Base-by-base conservation (phyloP, 2,113 vertebrate species). In the Girardinichthys multiradiatus region DNA sequence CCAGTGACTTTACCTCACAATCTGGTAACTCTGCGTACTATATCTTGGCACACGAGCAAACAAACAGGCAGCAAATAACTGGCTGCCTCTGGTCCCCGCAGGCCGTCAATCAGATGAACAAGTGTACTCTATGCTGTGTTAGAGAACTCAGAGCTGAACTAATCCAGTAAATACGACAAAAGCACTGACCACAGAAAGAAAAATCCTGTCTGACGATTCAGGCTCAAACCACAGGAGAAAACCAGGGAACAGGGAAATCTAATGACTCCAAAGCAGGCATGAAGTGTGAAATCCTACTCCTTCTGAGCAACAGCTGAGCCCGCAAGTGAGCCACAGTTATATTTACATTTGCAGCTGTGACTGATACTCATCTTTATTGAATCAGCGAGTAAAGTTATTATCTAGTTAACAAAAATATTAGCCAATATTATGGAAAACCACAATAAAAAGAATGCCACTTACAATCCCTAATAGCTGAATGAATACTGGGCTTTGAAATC, bases 131-230 rank as follows among this genome's bases (percentile, higher is more conserved):
- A 65, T 1, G 73, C 76, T 69, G 85, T 74, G 89, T 79, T 85
- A 76, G 81, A 73, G 83, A 84, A 88, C 87, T 87, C 86, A 69
- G 81, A 82, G 92, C 89, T 86, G 90, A 93, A 92, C 89, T 92
- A 91, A 93, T 91, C 91, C 91, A 87, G 86, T 88, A 84, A 91
- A 90, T 83, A 82, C 83, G 74, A 91, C 83, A 78, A 88, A 84
- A 83, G 89, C 82, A 79, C 72, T 24, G 42, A 89, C 86, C 86
- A 81, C 84, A 80, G 81, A 14, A 42, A 19, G 48, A 60, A 83
- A 81, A 90, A 88, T 84, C 73, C 87, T 54, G 82, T 86, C 10
- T 81, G 80, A 72, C 90, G 70, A 90, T 89, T 77, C 84, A 85
- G 87, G 81, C 84, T 80, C 76, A 87, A 87, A 84, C 82, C 84